Conservation (phyloP, 1,140 invertebrate genomes). For the Aphaenogaster ashmeadi region DNA sequence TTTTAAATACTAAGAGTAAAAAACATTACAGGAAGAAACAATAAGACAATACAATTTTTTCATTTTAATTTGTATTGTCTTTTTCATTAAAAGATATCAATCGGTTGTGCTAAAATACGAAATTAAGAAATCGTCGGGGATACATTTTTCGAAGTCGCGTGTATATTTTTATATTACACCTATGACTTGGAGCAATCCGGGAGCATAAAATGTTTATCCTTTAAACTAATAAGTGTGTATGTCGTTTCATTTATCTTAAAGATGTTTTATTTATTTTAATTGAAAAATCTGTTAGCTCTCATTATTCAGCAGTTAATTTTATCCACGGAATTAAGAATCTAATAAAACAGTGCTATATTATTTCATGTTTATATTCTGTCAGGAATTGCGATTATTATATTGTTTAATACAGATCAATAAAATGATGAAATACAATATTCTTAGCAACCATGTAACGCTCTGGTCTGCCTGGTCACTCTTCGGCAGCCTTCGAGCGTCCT, state of each 20-base stretch:
- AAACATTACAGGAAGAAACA: neutral
- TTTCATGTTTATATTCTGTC: neutral
- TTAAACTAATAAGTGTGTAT: neutral
- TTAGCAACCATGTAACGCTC: neutral
- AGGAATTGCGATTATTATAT: neutral
- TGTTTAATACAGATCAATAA: neutral
- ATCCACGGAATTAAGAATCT: neutral
- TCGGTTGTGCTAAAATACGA: slow-evolving; percentile 53
- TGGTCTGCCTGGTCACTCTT: slow-evolving; percentile 6
- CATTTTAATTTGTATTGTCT: neutral
- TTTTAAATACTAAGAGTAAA: neutral
- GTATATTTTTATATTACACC: slow-evolving; percentile 53
- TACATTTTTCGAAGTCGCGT: neutral
- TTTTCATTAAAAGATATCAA: slow-evolving; percentile 30
- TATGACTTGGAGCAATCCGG: neutral
- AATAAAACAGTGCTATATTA: neutral
- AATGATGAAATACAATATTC: neutral
- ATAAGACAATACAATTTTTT: neutral
- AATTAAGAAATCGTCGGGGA: slow-evolving; percentile 16
- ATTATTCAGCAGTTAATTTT: neutral
- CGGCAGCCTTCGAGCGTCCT: slow-evolving; percentile 11
- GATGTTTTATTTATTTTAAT: neutral
- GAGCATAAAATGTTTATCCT: neutral
- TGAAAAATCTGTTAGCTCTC: neutral
- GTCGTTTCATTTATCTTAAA: neutral